Conservation (phyloP, 2,113 vertebrate species). For the Semnornis frantzii region DNA sequence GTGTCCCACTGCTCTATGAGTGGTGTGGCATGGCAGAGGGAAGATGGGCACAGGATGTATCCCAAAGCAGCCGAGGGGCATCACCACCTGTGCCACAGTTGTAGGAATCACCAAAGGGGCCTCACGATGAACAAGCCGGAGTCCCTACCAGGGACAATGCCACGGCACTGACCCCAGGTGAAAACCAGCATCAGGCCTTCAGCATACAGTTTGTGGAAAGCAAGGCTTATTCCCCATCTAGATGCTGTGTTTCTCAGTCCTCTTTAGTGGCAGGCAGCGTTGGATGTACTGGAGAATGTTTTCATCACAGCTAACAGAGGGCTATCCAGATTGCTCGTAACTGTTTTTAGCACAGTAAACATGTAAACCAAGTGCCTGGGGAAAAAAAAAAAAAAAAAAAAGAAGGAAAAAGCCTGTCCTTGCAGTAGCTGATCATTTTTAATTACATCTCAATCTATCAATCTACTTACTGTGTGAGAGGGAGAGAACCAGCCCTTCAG, state of each 20-base stretch:
- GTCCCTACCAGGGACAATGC: neutral
- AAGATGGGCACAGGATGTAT: accelerated
- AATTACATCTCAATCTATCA: constrained; percentile 57
- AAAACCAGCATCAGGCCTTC: neutral
- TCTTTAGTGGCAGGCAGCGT: constrained; percentile 36
- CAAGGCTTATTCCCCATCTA: neutral
- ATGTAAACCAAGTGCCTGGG: constrained; percentile 54
- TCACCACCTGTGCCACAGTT: accelerated
- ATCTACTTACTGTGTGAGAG: neutral
- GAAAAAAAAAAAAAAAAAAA: neutral
- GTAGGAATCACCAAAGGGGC: neutral
- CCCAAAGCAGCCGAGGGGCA: neutral
- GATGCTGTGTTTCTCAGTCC: neutral
- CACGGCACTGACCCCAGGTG: neutral
- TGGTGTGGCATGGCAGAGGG: accelerated
- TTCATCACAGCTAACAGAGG: constrained; percentile 69
- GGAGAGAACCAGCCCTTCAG: neutral
- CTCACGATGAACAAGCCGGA: accelerated
- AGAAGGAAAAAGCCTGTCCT: neutral
- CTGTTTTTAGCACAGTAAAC: constrained; percentile 73
- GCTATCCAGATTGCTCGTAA: constrained; percentile 67
- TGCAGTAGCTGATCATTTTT: constrained; percentile 46
- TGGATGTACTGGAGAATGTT: constrained; percentile 45
- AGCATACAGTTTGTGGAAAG: neutral
- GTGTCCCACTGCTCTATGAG: neutral